Evolutionary conservation across 2,888 invertebrate genomes (phyloP), one percentile per base, ranked within the genome.

Genomic region (Drosophila fulvimacula): DNA sequence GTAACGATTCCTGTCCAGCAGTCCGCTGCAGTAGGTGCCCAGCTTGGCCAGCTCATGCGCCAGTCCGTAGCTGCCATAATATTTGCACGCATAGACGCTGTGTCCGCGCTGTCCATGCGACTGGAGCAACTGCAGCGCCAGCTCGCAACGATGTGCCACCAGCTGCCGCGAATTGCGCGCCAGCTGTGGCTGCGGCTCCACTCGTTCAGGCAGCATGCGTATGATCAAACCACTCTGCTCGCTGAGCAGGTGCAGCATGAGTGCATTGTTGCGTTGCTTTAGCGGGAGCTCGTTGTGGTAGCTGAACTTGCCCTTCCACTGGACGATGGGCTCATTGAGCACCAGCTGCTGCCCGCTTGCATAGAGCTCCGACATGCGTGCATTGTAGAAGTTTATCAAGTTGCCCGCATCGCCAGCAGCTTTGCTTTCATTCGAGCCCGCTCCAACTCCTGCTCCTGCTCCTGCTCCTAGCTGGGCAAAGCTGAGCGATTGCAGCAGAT

Each of bases 61-160:
- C 44, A 89, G 62, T 0, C 82, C 88, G 48, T 82, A 89, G 61
- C 89, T 89, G 48, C 88, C 80, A 34, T 89, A 89, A 49, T 82
- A 88, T 55, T 89, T 89, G 32, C 80, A 86, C 1, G 69, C 79
- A 17, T 81, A 88, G 17, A 84, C 75, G 32, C 80, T 84, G 52
- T 77, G 89, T n/a, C 88, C 88, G 11, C 62, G 70, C 7, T 67
- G 59, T 7, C 78, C 59, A 5, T 73, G 71, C 21, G 77, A 61
- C 38, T 78, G 64, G 10, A 89, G 53, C 42, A 88, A 19, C 30
- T 82, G 69, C n/a, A 76, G 55, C 1, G 73, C 81, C 55, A 82
- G 17, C 7, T 55, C 44, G 15, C 73, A 74, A 0, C 88, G 73
- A 15, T 84, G 80, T 5, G 66, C 68, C 13, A 84, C 82, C 58